phyloP scores from a whole-genome alignment of 1,140 invertebrate species.

The Macrostomum lignano region DNA sequence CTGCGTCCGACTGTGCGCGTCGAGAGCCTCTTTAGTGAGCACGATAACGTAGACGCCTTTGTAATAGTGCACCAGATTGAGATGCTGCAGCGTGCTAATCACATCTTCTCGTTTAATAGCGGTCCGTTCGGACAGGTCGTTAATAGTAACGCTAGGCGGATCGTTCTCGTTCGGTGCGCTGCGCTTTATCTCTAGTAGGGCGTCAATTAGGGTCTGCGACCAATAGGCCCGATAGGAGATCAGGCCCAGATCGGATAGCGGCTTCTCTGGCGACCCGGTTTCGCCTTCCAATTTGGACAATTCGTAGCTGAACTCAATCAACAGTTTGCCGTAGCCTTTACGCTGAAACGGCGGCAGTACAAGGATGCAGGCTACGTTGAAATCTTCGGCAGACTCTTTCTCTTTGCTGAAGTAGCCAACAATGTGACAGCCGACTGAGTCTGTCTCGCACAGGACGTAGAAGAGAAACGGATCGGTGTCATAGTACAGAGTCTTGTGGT shows the following conservation, averaged over 20 bases:
- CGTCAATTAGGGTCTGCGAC: conserved; percentile 79
- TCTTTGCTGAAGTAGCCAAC: conserved; percentile 99
- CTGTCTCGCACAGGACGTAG: conserved; percentile 86
- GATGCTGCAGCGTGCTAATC: conserved; percentile 76
- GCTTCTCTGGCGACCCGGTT: conserved; percentile 91
- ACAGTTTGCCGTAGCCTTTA: conserved; percentile 84
- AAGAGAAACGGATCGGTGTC: conserved; percentile 97
- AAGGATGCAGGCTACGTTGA: conserved; percentile 95
- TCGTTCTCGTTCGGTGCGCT: no score
- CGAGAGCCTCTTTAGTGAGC: conserved; percentile 58
- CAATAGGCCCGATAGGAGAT: conserved; percentile 94
- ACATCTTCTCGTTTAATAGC: conserved; percentile 97
- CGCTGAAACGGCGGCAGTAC: conserved; percentile 91
- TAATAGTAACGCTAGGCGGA: no score
- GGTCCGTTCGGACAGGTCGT: conserved; percentile 83
- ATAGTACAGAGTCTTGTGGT: conserved; percentile 95
- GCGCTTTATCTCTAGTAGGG: no score
- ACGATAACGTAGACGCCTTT: conserved; percentile 95
- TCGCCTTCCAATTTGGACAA: conserved; percentile 77
- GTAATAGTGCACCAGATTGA: conserved; percentile 91
- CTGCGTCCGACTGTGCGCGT: conserved; percentile 49
- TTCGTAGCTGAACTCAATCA: conserved; percentile 97
- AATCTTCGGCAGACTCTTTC: conserved; percentile 95
- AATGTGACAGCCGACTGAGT: conserved; percentile 49
- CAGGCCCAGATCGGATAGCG: conserved; percentile 74